Conservation (phyloP, 2,888 invertebrate genomes). For the Chouioia cunea region DNA sequence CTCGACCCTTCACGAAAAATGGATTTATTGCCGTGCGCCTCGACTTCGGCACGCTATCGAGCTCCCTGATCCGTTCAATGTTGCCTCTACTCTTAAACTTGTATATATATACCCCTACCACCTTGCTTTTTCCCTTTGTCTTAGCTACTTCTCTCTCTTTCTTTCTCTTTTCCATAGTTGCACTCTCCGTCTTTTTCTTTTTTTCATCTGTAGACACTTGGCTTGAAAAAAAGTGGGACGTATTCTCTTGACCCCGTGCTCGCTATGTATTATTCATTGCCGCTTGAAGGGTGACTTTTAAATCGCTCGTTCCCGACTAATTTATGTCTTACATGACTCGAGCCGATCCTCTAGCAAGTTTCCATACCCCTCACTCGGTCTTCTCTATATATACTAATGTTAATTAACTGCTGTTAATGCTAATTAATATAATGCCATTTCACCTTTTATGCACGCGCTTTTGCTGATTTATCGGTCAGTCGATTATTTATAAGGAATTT, state of each 20-base stretch:
- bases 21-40: constrained; percentile 69
- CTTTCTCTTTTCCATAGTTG: background rate
- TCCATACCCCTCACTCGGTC: no score
- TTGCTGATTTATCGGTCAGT: background rate
- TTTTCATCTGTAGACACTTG: constrained; percentile 6
- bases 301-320: no score
- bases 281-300: no score
- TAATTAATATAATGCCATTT: no score
- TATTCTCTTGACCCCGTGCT: no score
- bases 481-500: no score
- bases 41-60: constrained; percentile 70
- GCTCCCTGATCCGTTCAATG: constrained; percentile 67
- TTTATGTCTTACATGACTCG: no score
- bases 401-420: no score
- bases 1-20: constrained; percentile 68
- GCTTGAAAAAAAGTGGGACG: no score
- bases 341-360: no score
- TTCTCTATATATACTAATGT: no score
- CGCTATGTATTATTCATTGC: no score
- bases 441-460: constrained; percentile 57
- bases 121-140: constrained; percentile 4
- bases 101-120: background rate
- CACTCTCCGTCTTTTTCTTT: background rate
- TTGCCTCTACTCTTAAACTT: constrained; percentile 28
- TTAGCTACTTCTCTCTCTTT: background rate